Evolutionary conservation across 2,888 invertebrate genomes (phyloP).

Genomic region (Drosophila rellima): DNA sequence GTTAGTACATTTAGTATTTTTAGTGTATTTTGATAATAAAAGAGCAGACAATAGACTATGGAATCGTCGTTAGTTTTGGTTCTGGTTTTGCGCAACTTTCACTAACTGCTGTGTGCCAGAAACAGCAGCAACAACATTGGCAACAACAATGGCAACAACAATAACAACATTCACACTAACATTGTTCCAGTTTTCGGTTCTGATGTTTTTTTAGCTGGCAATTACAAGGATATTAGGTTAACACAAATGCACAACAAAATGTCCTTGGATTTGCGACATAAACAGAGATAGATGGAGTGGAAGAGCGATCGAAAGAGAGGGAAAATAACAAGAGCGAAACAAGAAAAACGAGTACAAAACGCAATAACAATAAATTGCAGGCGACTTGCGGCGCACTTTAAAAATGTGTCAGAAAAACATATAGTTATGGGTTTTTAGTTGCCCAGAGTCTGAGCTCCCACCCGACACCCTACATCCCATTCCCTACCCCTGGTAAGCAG

Average conservation of each 20-base stretch:
- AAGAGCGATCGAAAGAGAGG: neutral
- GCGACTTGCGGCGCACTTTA: constrained; percentile 73
- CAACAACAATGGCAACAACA: constrained; percentile 14
- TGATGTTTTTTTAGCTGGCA: constrained; percentile 45
- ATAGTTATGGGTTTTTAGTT: constrained; percentile 76
- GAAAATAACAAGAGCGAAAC: constrained; percentile 3
- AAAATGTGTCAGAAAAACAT: constrained; percentile 78
- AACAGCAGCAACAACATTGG: constrained; percentile 28
- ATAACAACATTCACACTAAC: constrained; percentile 25
- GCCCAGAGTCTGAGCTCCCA: constrained; percentile 32
- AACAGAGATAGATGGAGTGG: constrained; percentile 8
- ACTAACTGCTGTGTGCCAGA: constrained; percentile 62
- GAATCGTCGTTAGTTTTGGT: constrained; percentile 40
- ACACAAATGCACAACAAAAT: constrained; percentile 70
- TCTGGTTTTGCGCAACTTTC: constrained; percentile 57
- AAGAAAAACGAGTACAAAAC: constrained; percentile 48
- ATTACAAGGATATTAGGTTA: constrained; percentile 78
- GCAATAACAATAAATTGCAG: constrained; percentile 76
- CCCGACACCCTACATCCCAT: neutral
- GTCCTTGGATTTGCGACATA: constrained; percentile 65
- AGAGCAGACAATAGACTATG: constrained; percentile 40
- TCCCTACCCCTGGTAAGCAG: neutral
- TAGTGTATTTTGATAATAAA: constrained; percentile 19
- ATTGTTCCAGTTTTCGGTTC: constrained; percentile 44
- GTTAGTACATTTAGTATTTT: constrained; percentile 11